These are phyloP conservation scores for Epinephelus malabaricus DNA, from an alignment of 2,797 vertebrate species.

Conservation along the genomic window DNA sequence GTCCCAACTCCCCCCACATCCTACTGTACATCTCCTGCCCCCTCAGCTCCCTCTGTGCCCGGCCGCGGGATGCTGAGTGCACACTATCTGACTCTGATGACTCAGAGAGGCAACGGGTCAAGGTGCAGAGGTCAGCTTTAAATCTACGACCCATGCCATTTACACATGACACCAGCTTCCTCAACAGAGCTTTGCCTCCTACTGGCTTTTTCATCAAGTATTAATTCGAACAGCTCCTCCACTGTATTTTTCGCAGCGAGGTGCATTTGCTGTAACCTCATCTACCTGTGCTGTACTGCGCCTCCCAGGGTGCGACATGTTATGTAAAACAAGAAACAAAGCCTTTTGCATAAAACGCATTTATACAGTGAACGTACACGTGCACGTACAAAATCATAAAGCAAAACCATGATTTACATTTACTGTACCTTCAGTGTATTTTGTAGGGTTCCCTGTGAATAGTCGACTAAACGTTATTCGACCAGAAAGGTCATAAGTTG, in stretches of 20 bases:
- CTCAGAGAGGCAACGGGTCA: conserved; percentile 62
- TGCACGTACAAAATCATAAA: neutral
- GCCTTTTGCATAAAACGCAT: neutral
- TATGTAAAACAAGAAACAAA: neutral
- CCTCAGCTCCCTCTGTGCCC: conserved; percentile 36
- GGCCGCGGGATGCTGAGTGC: conserved; percentile 68
- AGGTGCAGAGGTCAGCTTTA: conserved; percentile 64
- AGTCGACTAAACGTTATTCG: too few relatives aligned
- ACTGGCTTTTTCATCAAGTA: conserved; percentile 41
- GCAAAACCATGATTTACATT: neutral
- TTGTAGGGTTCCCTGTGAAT: neutral
- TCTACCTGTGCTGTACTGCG: conserved; percentile 19
- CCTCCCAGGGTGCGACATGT: conserved; percentile 8
- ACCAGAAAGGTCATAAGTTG: too few relatives aligned
- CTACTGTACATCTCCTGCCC: conserved; percentile 20
- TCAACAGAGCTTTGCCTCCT: conserved; percentile 52
- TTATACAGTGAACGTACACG: neutral
- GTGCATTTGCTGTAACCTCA: conserved; percentile 8
- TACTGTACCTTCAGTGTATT: neutral
- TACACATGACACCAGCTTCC: conserved; percentile 53
- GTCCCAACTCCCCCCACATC: conserved; percentile 24
- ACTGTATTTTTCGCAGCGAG: conserved; percentile 15
- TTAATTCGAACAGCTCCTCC: conserved; percentile 24
- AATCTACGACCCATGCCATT: conserved; percentile 59
- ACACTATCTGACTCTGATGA: conserved; percentile 69